phyloP scores from a whole-genome alignment of 2,888 invertebrate genomes.

The Tanypteryx hageni region DNA sequence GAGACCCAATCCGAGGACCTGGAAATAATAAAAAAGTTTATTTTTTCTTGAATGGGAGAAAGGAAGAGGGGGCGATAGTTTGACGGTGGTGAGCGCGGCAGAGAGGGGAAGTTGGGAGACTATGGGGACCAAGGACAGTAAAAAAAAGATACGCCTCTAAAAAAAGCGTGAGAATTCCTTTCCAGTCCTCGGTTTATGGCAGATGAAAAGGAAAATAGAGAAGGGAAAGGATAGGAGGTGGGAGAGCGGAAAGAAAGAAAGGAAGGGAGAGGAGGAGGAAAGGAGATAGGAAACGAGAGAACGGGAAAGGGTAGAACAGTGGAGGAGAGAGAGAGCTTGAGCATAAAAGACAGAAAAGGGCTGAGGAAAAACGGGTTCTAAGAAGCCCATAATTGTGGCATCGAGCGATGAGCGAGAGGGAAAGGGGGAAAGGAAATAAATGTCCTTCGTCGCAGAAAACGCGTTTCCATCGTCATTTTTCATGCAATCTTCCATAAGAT shows the following conservation, averaged over 20 bases:
- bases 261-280: background rate
- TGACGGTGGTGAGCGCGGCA: background rate
- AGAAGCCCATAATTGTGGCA: background rate
- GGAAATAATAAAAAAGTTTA: background rate
- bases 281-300: background rate
- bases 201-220: constrained; percentile 11
- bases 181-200: constrained; percentile 16
- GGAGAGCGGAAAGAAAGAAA: background rate
- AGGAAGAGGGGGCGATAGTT: background rate
- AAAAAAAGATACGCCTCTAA: constrained; percentile 3
- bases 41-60: constrained; percentile 7
- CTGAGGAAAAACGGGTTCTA: background rate
- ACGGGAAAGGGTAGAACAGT: background rate
- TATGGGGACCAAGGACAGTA: background rate
- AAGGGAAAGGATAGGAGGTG: background rate
- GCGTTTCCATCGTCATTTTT: no score
- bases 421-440: no score
- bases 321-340: background rate
- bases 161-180: constrained; percentile 35
- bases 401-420: background rate
- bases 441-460: no score
- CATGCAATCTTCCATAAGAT: no score
- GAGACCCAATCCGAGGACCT: no score
- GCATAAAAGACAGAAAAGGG: background rate
- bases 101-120: background rate